phyloP scores from a whole-genome alignment of 2,797 vertebrate genomes.

The Carcharodon carcharias region DNA sequence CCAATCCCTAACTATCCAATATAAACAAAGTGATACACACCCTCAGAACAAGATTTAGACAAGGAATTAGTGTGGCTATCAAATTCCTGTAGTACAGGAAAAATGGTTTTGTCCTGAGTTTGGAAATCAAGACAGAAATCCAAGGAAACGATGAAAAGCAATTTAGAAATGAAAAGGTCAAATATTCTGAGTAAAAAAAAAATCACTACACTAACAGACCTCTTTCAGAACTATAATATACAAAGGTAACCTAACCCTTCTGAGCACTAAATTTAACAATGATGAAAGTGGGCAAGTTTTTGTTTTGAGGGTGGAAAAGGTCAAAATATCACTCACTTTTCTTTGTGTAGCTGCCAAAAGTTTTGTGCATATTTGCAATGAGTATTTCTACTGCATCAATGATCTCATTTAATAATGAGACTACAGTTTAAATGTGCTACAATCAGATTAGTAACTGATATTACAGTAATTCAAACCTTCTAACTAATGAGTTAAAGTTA shows the following conservation, averaged over 20 bases:
- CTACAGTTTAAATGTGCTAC: neutral
- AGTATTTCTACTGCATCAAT: neutral
- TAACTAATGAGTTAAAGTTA: neutral
- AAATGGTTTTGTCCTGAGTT: neutral
- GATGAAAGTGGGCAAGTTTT: constrained; percentile 15
- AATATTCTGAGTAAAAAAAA: neutral
- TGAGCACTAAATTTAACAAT: constrained; percentile 23
- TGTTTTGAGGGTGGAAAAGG: neutral
- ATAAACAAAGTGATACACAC: constrained; percentile 42
- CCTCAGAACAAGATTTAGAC: constrained; percentile 42
- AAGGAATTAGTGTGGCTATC: constrained; percentile 34
- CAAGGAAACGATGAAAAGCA: neutral
- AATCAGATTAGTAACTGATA: neutral
- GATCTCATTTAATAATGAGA: neutral
- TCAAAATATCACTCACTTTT: constrained; percentile 7
- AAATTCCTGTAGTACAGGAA: constrained; percentile 36
- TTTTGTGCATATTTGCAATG: neutral
- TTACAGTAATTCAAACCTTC: neutral
- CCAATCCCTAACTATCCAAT: constrained; percentile 40
- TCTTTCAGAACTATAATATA: constrained; percentile 21
- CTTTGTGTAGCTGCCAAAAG: constrained; percentile 6
- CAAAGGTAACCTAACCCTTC: neutral
- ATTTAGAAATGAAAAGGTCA: neutral
- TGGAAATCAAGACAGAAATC: neutral
- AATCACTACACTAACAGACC: neutral